Evolutionary conservation across 2,113 vertebrate genomes (phyloP).

Genomic region (Oryzias woworae): DNA sequence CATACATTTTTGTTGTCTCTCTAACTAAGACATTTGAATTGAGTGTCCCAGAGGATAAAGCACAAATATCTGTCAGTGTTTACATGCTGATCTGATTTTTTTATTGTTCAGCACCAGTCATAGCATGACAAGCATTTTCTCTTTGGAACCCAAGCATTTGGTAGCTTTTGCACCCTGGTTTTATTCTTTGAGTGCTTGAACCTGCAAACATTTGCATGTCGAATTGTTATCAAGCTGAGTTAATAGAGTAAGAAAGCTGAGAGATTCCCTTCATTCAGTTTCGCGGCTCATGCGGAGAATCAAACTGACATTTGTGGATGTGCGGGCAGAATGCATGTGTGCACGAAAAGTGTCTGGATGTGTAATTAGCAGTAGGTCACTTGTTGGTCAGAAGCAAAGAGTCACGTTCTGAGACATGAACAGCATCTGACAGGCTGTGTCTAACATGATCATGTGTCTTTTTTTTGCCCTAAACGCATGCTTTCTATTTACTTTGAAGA

Average conservation of each 20-base stretch:
- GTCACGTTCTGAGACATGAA: conserved; percentile 28
- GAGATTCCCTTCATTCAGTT: conserved; percentile 24
- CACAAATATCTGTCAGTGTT: no score
- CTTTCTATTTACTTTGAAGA: not conserved
- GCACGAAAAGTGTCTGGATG: conserved; percentile 1
- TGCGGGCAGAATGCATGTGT: conserved; percentile 3
- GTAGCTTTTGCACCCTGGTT: no score
- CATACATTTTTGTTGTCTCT: no score
- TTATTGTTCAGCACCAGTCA: no score
- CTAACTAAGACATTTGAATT: no score
- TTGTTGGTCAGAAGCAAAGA: conserved; percentile 37
- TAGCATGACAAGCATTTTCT: no score
- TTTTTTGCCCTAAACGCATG: not conserved
- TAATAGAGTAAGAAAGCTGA: conserved; percentile 12
- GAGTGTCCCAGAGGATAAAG: no score
- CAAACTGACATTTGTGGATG: conserved; percentile 4
- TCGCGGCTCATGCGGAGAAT: conserved; percentile 1
- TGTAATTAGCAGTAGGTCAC: conserved; percentile 27
- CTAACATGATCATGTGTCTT: conserved; percentile 18
- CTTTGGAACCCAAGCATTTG: no score
- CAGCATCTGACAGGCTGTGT: conserved; percentile 23
- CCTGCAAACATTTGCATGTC: conserved; percentile 13
- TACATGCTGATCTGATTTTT: no score
- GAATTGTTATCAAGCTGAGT: conserved; percentile 25
- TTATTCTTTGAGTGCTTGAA: not conserved